Evolutionary conservation across 2,797 vertebrate genomes (phyloP).

Genomic region (Mormyrops boulengeri): DNA sequence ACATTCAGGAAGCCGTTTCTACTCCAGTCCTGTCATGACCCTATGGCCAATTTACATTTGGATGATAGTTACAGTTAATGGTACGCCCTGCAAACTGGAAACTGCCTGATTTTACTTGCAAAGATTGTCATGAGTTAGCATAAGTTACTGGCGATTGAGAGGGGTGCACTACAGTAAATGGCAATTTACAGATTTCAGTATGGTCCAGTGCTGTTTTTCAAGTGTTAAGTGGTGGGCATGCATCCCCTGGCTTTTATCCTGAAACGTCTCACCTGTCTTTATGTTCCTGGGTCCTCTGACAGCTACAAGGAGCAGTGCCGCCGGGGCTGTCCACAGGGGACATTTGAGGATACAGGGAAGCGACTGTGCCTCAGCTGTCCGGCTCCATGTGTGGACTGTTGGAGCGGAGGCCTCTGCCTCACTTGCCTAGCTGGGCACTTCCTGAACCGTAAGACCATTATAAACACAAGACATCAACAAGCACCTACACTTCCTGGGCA

Average conservation of each 20-base stretch:
- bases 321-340: not conserved
- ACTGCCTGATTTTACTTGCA: not conserved
- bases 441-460: not conserved
- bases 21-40: not conserved
- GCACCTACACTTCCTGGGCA: not conserved
- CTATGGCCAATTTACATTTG: not conserved
- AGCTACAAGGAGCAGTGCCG: slow-evolving; percentile 7
- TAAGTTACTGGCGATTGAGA: not conserved
- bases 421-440: not conserved
- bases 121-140: not conserved
- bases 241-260: not conserved
- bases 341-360: not conserved
- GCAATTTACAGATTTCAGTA: not conserved
- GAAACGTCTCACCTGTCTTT: not conserved
- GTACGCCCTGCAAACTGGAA: not conserved
- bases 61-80: not conserved
- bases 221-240: not conserved
- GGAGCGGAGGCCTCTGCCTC: not conserved
- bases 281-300: not conserved
- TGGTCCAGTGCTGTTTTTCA: not conserved
- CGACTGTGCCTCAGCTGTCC: not conserved
- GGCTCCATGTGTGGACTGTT: not conserved
- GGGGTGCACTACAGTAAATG: not conserved
- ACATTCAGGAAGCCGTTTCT: not conserved
- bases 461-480: not conserved